These are phyloP conservation scores for Chrysodeixis includens DNA, from an alignment of 2,888 invertebrate species.

Conservation along the genomic window DNA sequence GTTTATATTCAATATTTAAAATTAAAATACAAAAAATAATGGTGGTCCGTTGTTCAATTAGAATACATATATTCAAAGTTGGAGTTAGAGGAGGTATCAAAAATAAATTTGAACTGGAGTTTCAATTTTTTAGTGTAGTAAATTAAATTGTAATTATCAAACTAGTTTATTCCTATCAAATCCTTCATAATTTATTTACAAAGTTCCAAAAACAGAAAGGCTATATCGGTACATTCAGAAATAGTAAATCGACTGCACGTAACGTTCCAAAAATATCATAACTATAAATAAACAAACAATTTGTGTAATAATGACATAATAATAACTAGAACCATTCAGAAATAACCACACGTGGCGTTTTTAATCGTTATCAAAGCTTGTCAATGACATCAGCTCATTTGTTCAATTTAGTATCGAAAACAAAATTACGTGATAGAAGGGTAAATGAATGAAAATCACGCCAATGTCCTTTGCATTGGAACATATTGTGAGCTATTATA, in stretches of 20 bases:
- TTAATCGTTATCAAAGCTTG: background rate
- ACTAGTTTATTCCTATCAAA: too few species aligned
- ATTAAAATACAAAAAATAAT: too few species aligned
- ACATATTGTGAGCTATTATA: background rate
- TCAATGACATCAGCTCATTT: conserved; percentile 3
- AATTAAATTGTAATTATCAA: too few species aligned
- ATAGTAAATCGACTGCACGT: background rate
- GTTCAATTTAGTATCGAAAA: background rate
- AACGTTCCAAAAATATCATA: background rate
- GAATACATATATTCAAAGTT: too few species aligned
- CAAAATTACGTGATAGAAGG: background rate
- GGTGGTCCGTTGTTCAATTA: too few species aligned
- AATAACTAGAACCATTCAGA: conserved; percentile 21
- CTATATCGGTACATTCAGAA: background rate
- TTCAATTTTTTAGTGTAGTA: too few species aligned
- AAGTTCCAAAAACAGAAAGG: too few species aligned
- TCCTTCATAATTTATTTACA: too few species aligned
- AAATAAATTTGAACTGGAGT: too few species aligned
- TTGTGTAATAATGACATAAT: conserved; percentile 31
- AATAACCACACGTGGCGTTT: conserved; percentile 7
- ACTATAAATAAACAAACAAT: conserved; percentile 21
- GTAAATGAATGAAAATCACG: background rate
- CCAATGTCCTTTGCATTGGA: too few species aligned
- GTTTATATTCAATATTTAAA: too few species aligned
- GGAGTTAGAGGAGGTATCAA: too few species aligned